phyloP scores from a whole-genome alignment of 2,888 invertebrate species.

The Erpobdella octoculata region DNA sequence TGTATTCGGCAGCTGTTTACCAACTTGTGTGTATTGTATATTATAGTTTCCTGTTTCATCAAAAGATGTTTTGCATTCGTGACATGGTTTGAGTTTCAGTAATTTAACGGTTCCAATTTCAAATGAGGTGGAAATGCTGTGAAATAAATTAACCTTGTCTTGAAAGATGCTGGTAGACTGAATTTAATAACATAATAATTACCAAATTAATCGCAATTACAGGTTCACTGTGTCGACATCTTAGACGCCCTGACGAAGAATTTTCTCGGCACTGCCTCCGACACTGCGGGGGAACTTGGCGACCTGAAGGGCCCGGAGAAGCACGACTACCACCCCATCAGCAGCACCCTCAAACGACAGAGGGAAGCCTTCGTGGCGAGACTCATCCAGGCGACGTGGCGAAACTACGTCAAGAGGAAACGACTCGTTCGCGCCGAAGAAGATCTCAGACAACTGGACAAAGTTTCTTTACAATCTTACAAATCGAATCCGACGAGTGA shows the following conservation, averaged over 20 bases:
- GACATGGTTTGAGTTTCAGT: too few species aligned
- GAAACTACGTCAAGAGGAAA: conserved; percentile 12
- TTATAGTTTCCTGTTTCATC: too few species aligned
- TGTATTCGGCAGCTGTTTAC: too few species aligned
- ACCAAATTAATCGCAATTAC: too few species aligned
- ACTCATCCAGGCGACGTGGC: conserved; percentile 69
- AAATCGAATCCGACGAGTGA: background rate
- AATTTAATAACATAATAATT: too few species aligned
- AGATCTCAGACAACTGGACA: conserved; percentile 13
- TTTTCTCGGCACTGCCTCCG: conserved; percentile 93
- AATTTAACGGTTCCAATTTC: too few species aligned
- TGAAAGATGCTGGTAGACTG: too few species aligned
- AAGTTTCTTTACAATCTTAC: conserved; percentile 11
- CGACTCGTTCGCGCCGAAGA: conserved; percentile 6
- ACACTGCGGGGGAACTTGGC: conserved; percentile 33
- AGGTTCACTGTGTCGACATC: conserved; percentile 96
- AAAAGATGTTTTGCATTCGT: too few species aligned
- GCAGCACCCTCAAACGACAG: conserved; percentile 87
- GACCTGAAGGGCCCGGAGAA: conserved; percentile 56
- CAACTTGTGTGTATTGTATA: too few species aligned
- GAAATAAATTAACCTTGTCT: too few species aligned
- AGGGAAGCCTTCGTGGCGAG: conserved; percentile 92
- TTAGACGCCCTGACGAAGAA: conserved; percentile 96
- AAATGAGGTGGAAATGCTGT: too few species aligned
- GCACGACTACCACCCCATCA: conserved; percentile 84